Conservation (phyloP, 2,888 invertebrate species). For the Brachypterus glaber region DNA sequence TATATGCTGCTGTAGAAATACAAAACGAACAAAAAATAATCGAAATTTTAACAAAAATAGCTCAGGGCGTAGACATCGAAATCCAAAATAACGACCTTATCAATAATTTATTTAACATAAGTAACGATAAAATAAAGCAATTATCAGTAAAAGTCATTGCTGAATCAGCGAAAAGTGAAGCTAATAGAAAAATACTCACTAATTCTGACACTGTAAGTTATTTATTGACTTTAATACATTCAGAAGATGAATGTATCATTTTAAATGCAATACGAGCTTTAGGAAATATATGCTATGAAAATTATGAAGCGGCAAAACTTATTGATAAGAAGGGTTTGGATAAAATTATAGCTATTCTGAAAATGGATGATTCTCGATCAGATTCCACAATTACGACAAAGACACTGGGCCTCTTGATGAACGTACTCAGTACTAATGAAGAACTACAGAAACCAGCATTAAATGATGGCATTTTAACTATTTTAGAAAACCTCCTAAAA, state of each 20-base stretch:
- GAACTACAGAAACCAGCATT: constrained; percentile 53
- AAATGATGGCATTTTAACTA: constrained; percentile 46
- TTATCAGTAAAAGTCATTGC: constrained; percentile 64
- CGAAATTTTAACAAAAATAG: too few relatives aligned
- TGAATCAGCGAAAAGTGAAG: constrained; percentile 70
- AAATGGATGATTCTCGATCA: constrained; percentile 22
- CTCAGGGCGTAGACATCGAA: too few relatives aligned
- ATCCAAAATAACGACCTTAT: too few relatives aligned
- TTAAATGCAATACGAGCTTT: constrained; percentile 74
- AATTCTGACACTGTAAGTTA: constrained; percentile 49
- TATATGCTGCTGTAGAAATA: too few relatives aligned
- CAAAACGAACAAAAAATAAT: too few relatives aligned
- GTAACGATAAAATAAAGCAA: constrained; percentile 45
- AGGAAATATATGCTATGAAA: constrained; percentile 84
- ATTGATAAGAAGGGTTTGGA: constrained; percentile 33
- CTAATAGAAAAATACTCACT: constrained; percentile 63
- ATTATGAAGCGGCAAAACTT: constrained; percentile 58
- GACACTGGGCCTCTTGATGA: constrained; percentile 66
- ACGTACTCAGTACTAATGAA: constrained; percentile 67
- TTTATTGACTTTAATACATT: constrained; percentile 48
- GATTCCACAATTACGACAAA: constrained; percentile 41
- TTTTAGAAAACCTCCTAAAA: constrained; percentile 45
- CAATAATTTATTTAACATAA: too few relatives aligned
- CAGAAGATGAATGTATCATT: constrained; percentile 44
- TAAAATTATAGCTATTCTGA: constrained; percentile 28